A percentile compares a stretch with the other conserved stretches of the same genome.
Evolutionary conservation across 2,888 invertebrate species (phyloP).

Genomic region (Andrena flavipes): DNA sequence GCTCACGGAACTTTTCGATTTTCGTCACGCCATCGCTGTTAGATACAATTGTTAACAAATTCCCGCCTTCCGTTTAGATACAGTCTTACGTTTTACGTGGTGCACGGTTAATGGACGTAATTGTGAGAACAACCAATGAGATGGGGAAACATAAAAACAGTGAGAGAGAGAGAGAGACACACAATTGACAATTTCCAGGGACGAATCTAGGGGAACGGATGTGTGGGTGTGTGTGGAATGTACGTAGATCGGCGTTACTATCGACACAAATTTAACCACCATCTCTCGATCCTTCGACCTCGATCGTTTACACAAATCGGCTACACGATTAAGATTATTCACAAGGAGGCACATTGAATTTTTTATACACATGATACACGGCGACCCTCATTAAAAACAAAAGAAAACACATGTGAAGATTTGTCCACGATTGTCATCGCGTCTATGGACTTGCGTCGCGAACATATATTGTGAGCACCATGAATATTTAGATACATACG

Average conservation of each 20-base stretch:
- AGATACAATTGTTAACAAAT: constrained; percentile 40
- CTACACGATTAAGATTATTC: constrained; percentile 62
- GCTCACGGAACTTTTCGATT: constrained; percentile 43
- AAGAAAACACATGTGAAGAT: constrained; percentile 22
- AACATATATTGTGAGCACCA: constrained; percentile 60
- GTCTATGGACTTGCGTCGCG: constrained; percentile 19
- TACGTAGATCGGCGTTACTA: background rate
- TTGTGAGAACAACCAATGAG: constrained; percentile 12
- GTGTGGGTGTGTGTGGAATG: background rate
- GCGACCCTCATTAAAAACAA: constrained; percentile 32
- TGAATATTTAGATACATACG: constrained; percentile 50
- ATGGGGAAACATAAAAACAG: background rate
- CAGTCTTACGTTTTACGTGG: constrained; percentile 9
- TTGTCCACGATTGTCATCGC: background rate
- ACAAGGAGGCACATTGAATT: constrained; percentile 56
- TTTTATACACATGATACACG: constrained; percentile 54
- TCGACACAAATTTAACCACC: constrained; percentile 39
- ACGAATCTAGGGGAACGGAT: background rate
- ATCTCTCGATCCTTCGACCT: constrained; percentile 20
- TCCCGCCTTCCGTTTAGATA: constrained; percentile 1
- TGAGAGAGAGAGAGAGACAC: constrained; percentile 9
- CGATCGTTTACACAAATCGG: constrained; percentile 14
- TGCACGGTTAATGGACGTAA: constrained; percentile 41
- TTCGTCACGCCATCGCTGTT: constrained; percentile 54
- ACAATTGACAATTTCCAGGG: constrained; percentile 47